Base-by-base conservation (phyloP, 37 sponge, comb jelly and placozoan genomes). In the Lycopodina hypogea region DNA sequence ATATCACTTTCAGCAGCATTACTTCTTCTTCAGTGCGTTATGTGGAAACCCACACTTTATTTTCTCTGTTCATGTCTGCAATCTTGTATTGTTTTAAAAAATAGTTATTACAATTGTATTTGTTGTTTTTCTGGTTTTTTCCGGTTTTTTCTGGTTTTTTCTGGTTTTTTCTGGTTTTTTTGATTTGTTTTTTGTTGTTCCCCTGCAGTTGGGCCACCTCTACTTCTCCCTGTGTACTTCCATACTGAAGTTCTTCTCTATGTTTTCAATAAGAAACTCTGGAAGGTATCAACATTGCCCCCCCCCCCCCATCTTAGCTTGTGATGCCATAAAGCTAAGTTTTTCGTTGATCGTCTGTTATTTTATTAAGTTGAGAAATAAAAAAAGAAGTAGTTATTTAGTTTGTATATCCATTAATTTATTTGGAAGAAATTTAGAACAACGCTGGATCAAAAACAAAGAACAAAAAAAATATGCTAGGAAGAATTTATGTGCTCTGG, bases 201-300 rank as follows among this genome's bases (percentile, higher is more conserved):
- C 12, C 39, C 1, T 73, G 2, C 59, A 90, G 90, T 88, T 67
- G 82, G 81, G 4, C 93, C 93, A 52, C 93, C 93, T 1, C 78
- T 92, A 35, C 88, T 92, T 21, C 66, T 92, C 32, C 93, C 93
- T 0, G 79, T 92, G 51, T 92, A 92, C 67, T 92, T 92, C 79
- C 93, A 92, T 52, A 28, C 77, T 42, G 93, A 92, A 68, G 89
- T 92, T 52, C 62, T 88, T 21, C 63, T 35, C 23, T 88, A 92
- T 63, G n/a, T 64, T 42, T 21, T 85, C 26, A 71, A 45, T n/a
- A 70, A 77, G 60, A 63, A 53, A 33, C 57, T 77, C 34, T 88
- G 86, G 89, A 61, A 72, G 82, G 93, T 87, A 75, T 62, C 9
- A 51, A 6, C 4, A 32, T 42, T 12, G 24, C 50, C 69, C 8